A percentile compares a stretch with the other conserved stretches of the same genome.
phyloP scores from a whole-genome alignment of 1,140 invertebrate species.

The Polypedilum vanderplanki region DNA sequence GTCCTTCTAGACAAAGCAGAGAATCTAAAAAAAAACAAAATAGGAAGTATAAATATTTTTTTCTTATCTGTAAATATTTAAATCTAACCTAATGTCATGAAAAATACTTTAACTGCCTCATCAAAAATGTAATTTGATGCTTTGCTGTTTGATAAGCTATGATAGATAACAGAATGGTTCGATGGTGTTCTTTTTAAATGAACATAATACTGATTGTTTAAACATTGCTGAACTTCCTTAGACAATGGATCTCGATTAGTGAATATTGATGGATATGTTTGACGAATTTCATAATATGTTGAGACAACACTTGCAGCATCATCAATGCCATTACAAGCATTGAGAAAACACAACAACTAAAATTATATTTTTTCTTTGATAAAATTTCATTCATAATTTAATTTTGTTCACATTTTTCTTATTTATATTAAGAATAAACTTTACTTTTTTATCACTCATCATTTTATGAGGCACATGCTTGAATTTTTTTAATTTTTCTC shows the following conservation, averaged over 20 bases:
- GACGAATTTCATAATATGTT: constrained; percentile 50
- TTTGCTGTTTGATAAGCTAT: constrained; percentile 28
- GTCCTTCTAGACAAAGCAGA: constrained; percentile 47
- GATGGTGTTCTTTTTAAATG: constrained; percentile 27
- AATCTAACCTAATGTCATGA: constrained; percentile 30
- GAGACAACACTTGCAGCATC: constrained; percentile 51
- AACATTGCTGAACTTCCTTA: constrained; percentile 37
- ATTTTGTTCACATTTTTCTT: constrained; percentile 18
- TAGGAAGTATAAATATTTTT: not conserved
- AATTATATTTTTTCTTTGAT: not conserved
- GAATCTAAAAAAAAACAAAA: constrained; percentile 39
- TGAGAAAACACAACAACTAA: constrained; percentile 51
- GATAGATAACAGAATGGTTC: constrained; percentile 30
- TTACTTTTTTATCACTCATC: constrained; percentile 44
- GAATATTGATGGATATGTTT: constrained; percentile 53
- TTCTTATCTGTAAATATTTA: not conserved
- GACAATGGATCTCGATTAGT: constrained; percentile 44
- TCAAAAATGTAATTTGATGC: constrained; percentile 31
- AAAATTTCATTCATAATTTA: too few relatives aligned
- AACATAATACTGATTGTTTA: constrained; percentile 30
- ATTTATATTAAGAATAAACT: not conserved
- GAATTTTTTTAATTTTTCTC: not conserved
- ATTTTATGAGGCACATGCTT: constrained; percentile 43
- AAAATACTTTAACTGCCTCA: constrained; percentile 31
- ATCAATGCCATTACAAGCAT: constrained; percentile 52